Conservation (phyloP, 2,113 vertebrate genomes). For the Vulpes lagopus region DNA sequence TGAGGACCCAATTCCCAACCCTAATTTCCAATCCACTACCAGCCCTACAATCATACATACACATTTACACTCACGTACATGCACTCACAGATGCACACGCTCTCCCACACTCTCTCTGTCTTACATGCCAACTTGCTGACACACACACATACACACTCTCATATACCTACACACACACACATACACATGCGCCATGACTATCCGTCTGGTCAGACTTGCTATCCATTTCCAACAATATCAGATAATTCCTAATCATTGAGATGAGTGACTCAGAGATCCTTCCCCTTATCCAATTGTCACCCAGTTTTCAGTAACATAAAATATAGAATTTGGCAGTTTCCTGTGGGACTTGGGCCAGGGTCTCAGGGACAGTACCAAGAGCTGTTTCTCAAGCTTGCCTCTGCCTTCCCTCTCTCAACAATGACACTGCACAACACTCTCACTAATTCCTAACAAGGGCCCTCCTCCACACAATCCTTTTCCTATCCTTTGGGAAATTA, state of each 20-base stretch:
- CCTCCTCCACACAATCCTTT: neutral
- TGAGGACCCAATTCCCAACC: neutral
- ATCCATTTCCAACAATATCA: neutral
- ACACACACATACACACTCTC: neutral
- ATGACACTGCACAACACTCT: neutral
- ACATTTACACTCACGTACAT: neutral
- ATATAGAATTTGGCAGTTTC: neutral
- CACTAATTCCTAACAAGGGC: neutral
- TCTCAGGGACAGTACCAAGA: neutral
- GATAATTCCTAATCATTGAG: neutral
- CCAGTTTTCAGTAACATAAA: neutral
- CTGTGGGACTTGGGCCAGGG: neutral
- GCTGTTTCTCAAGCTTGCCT: neutral
- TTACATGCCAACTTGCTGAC: no score
- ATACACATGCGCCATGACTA: neutral
- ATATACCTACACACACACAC: neutral
- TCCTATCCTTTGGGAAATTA: neutral
- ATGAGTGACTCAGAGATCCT: neutral
- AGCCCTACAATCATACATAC: neutral
- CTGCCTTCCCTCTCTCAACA: neutral
- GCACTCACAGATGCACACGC: neutral
- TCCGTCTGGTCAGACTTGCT: neutral
- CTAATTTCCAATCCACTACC: neutral
- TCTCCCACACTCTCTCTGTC: neutral
- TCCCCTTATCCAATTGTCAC: neutral